Percentiles rank a stretch among this genome's conserved stretches.
Evolutionary conservation across 2,888 invertebrate genomes (phyloP).

Genomic region (Cremastobaeus sp.): DNA sequence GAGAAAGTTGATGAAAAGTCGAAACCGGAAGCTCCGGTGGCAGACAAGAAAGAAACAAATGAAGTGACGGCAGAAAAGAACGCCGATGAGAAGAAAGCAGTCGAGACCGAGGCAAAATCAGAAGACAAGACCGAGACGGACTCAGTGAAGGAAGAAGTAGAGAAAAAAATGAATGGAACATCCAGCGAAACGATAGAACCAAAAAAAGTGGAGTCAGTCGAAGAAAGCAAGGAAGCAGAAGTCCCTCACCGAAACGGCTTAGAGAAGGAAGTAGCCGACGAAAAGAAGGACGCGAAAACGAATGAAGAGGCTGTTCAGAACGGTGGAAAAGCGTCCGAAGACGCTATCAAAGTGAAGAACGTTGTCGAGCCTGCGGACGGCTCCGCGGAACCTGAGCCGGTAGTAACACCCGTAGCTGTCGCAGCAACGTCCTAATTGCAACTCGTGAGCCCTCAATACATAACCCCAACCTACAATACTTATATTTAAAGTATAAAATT

Average conservation of each 20-base stretch:
- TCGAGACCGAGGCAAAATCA: background rate
- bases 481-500: constrained; percentile 73
- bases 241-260: constrained; percentile 74
- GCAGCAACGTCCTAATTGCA: constrained; percentile 77
- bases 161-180: constrained; percentile 69
- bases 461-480: constrained; percentile 72
- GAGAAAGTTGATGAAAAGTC: constrained; percentile 10
- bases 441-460: constrained; percentile 69
- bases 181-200: constrained; percentile 62
- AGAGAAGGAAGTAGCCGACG: constrained; percentile 67
- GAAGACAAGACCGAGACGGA: constrained; percentile 24
- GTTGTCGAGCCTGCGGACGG: constrained; percentile 74
- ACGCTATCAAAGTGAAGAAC: constrained; percentile 75
- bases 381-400: constrained; percentile 73
- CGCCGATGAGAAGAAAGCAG: background rate
- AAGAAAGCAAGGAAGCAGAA: constrained; percentile 58
- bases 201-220: constrained; percentile 8
- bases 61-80: background rate
- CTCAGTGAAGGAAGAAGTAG: constrained; percentile 59
- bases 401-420: constrained; percentile 74
- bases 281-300: constrained; percentile 65
- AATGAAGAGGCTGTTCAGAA: constrained; percentile 68
- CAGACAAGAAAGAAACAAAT: background rate
- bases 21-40: background rate
- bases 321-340: constrained; percentile 68